Conservation (phyloP, 2,888 invertebrate genomes). For the Ochropacha duplaris region DNA sequence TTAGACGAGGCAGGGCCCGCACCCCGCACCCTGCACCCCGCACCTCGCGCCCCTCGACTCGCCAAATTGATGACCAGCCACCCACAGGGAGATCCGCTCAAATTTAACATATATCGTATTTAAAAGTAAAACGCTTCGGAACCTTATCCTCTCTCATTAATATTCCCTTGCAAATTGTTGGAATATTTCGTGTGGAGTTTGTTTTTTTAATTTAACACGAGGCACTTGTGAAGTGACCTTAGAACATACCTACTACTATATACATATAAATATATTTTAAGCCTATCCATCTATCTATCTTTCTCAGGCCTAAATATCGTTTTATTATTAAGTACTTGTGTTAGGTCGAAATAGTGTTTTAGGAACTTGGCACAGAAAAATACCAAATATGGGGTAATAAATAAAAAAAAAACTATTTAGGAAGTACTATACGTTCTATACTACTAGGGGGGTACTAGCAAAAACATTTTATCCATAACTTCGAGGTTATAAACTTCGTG, state of each 20-base stretch:
- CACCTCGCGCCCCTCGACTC: slow-evolving; percentile 47
- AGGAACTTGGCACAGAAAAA: no score
- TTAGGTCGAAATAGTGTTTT: no score
- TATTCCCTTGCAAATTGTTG: slow-evolving; percentile 63
- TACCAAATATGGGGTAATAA: no score
- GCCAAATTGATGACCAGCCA: slow-evolving; percentile 81
- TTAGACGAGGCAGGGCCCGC: slow-evolving; percentile 70
- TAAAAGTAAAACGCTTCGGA: slow-evolving; percentile 73
- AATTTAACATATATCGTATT: slow-evolving; percentile 80
- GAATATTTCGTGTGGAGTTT: slow-evolving; percentile 43
- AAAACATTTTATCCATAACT: no score
- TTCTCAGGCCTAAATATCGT: no score
- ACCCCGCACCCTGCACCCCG: slow-evolving; percentile 37
- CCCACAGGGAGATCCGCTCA: slow-evolving; percentile 76
- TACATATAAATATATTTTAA: not conserved
- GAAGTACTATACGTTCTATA: no score
- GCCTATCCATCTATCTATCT: no score
- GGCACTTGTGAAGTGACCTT: slow-evolving; percentile 17
- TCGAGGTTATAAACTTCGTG: no score
- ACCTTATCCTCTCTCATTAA: slow-evolving; percentile 72
- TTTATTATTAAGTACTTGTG: no score
- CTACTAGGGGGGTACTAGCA: no score
- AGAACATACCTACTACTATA: not conserved
- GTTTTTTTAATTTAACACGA: slow-evolving; percentile 31
- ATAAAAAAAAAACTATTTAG: no score